Evolutionary conservation across 2,113 vertebrate genomes (phyloP).

Genomic region (Triplophysa tibetana): DNA sequence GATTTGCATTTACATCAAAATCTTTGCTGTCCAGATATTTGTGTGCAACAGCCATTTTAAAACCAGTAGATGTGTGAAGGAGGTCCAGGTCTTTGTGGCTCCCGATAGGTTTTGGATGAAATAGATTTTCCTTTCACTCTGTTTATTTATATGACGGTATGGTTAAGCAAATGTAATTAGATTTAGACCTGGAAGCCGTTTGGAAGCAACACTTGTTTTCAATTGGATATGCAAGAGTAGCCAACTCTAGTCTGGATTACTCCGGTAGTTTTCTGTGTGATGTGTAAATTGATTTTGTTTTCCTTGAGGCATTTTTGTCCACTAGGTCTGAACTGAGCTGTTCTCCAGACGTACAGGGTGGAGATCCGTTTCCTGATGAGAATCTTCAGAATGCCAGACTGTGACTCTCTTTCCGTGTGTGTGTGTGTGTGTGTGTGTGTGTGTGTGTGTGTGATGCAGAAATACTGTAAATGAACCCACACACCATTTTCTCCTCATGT

Average conservation of each 20-base stretch:
- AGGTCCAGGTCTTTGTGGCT: neutral
- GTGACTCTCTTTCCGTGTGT: constrained; percentile 3
- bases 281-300: constrained; percentile 15
- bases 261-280: constrained; percentile 18
- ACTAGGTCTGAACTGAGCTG: neutral
- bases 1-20: neutral
- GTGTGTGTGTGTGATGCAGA: neutral
- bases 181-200: neutral
- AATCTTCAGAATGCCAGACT: constrained; percentile 21
- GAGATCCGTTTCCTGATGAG: constrained; percentile 53
- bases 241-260: neutral
- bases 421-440: neutral
- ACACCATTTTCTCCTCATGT: no score
- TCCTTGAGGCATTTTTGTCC: constrained; percentile 18
- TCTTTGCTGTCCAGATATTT: neutral
- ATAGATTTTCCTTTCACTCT: neutral
- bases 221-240: neutral
- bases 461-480: neutral
- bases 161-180: neutral
- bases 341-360: constrained; percentile 33
- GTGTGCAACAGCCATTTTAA: no score
- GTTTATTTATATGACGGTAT: neutral
- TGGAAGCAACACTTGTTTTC: neutral
- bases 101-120: neutral
- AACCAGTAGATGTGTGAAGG: no score